Evolutionary conservation across 2,113 vertebrate species (phyloP), one percentile per base, ranked within the genome.

Genomic region (Colinus virginianus): DNA sequence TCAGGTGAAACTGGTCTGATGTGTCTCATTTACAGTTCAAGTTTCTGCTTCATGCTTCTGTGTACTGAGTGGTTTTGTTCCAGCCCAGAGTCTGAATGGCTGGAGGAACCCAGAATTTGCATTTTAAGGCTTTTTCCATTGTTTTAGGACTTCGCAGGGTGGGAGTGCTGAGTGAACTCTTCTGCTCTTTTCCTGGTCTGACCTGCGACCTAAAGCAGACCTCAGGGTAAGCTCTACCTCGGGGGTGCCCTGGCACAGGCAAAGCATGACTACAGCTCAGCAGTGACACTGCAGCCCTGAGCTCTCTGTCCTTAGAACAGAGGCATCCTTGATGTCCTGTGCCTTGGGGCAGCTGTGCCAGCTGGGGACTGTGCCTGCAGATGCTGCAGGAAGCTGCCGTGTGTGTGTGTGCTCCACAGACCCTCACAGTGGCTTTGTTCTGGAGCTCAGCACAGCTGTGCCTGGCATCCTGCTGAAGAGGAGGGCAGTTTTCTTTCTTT

Each of bases 331-430:
- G 48, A 66, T 51, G 2, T 51, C 77, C 80, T 36, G 72, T 66
- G 74, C 72, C 61, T 30, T 46, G 72, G 84, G 59, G 75, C 53
- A 59, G 79, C 93, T 36, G 93, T 81, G 76, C 78, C 86, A 63
- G 91, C 48, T 77, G 76, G 89, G 76, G 91, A 10, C 79, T 19
- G 86, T 18, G 66, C 89, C 86, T 28, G 1, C 88, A 68, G 58
- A 55, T 56, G 71, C 1, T 8, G 70, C 19, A 13, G 40, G 43
- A 56, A 67, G n/a, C 6, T 48, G 90, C 67, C 42, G 0, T 9
- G 0, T 9, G 2, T 9, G 2, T 8, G 74, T 22, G 34, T 58
- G 48, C 48, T 45, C 53, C 38, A 66, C 2, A 2, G 25, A 4
- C 9, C 7, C 40, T 56, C 61, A 78, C 7, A 25, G 5, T 38